Percentiles rank a stretch among this genome's conserved stretches.
These are phyloP conservation scores for Protophormia terraenovae DNA, from an alignment of 2,888 invertebrate genomes.

Conservation along the genomic window DNA sequence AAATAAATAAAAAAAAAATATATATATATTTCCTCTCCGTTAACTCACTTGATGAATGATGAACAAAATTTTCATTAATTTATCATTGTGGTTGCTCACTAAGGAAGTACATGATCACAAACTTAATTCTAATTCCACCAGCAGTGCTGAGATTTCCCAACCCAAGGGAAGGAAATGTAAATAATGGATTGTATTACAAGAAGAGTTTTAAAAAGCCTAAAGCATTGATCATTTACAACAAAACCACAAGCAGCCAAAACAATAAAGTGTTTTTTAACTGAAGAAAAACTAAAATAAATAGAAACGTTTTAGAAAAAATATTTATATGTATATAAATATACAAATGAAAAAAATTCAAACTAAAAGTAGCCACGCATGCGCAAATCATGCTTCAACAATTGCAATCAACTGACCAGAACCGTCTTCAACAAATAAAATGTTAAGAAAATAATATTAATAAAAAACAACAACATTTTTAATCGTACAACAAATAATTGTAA, in stretches of 20 bases:
- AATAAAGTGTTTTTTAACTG: background rate
- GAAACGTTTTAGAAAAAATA: slow-evolving; percentile 29
- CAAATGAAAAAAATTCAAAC: slow-evolving; percentile 20
- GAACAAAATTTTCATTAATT: background rate
- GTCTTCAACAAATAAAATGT: slow-evolving; percentile 40
- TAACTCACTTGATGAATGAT: slow-evolving; percentile 1
- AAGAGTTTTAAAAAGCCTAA: background rate
- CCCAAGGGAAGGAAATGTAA: slow-evolving; percentile 33
- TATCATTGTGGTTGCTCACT: background rate
- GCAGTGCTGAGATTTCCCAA: slow-evolving; percentile 9
- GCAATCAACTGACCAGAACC: slow-evolving; percentile 63
- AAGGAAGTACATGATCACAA: too few species aligned
- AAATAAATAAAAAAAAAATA: background rate
- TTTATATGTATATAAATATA: background rate
- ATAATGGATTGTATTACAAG: slow-evolving; percentile 8
- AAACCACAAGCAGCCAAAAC: slow-evolving; percentile 9
- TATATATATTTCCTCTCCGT: background rate
- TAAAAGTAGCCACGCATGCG: slow-evolving; percentile 66
- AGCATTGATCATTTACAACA: slow-evolving; percentile 34
- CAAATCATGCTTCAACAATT: slow-evolving; percentile 64
- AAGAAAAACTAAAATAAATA: slow-evolving; percentile 19
- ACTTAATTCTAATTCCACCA: background rate
- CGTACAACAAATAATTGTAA: slow-evolving; percentile 1
- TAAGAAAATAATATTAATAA: slow-evolving; percentile 15
- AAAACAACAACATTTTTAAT: background rate